Evolutionary conservation across 2,113 vertebrate species (phyloP), one percentile per base, ranked within the genome.

Genomic region (Nothoprocta perdicaria): DNA sequence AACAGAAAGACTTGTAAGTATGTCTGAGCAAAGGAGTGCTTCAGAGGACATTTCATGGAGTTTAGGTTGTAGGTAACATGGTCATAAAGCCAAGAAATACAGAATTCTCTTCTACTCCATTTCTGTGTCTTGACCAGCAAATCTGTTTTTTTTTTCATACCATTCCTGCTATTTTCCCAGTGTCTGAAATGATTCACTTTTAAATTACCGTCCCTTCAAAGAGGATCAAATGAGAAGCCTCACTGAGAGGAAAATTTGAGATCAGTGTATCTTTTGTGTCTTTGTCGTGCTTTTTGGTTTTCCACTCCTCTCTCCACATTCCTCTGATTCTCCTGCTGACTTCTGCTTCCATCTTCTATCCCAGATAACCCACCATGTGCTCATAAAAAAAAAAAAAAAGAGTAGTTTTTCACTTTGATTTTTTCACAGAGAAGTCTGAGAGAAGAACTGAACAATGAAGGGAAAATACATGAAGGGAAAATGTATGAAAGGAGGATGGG

Each of bases 361-460:
- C n/a, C 55, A 71, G 83, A 66, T 89, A 77, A 62, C 23, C 41
- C 55, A 66, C 71, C 80, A 86, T 17, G 4, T 46, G 53, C 67
- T 89, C 78, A 84, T 21, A 9, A 46, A 38, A 38, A 38, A 38
- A 38, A 38, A 38, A 90, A 92, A 93, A 95, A 88, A 87, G 79
- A 93, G 84, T 90, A 77, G 9, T 38, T 93, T 94, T 87, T 69
- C 79, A 84, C 60, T 93, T 77, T 87, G 55, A 79, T 85, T 46
- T 46, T 46, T 46, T 19, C 19, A 19, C 18, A 21, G 46, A 46
- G 46, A 46, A 17, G 46, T 19, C 46, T 46, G 46, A 46, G 46
- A 21, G 46, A 19, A 19, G 18, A 46, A 19, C 46, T 46, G 46
- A 46, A 19, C 18, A 46, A 21, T 46, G 35, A 46, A 19, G 18